phyloP scores from a whole-genome alignment of 1,140 invertebrate genomes.

The Portunus trituberculatus region DNA sequence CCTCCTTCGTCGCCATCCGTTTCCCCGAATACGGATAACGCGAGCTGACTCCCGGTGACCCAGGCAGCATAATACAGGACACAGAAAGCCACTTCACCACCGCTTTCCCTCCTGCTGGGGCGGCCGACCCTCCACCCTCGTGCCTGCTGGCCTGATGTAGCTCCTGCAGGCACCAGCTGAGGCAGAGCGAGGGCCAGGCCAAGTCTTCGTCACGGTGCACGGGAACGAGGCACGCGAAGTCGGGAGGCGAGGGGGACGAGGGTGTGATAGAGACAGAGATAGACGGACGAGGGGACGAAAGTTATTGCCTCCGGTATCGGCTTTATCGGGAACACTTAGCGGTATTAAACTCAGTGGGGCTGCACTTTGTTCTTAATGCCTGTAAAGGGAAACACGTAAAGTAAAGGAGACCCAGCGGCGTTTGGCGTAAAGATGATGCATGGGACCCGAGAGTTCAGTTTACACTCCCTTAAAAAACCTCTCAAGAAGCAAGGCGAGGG shows the following conservation, averaged over 20 bases:
- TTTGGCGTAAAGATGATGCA: background rate
- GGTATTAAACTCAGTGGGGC: background rate
- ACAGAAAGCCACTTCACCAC: background rate
- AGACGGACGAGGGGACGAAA: background rate
- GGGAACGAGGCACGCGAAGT: background rate
- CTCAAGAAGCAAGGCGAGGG: background rate
- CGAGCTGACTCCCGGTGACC: background rate
- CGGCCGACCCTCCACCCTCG: background rate
- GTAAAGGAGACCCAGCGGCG: background rate
- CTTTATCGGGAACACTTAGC: constrained; percentile 11
- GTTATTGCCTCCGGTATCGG: constrained; percentile 10
- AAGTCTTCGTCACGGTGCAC: background rate
- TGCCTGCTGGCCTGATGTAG: background rate
- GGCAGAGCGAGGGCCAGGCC: background rate
- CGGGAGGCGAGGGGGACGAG: background rate
- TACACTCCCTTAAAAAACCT: background rate
- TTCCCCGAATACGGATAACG: background rate
- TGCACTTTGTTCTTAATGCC: background rate
- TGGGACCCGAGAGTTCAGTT: no score
- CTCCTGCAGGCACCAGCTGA: background rate
- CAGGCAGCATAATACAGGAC: background rate
- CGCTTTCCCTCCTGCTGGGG: background rate
- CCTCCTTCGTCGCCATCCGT: background rate
- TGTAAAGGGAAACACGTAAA: background rate
- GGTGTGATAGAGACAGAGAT: background rate